Base-by-base conservation (phyloP, 2,797 vertebrate species). In the Girardinus metallicus region DNA sequence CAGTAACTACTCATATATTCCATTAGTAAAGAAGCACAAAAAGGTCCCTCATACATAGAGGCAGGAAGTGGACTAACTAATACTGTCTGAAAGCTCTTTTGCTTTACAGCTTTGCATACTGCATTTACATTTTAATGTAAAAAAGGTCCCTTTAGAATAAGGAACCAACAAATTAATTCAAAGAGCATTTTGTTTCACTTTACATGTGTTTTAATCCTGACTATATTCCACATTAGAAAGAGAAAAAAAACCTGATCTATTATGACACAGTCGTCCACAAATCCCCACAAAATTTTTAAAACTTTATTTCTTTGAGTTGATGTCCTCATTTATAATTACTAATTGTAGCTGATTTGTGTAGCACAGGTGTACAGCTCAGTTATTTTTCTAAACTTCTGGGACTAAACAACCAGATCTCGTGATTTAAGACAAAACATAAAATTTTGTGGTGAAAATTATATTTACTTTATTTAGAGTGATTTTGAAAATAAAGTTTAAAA, bases 211-310 rank as follows among this genome's bases (percentile, higher is more conserved):
- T 89, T 55, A 77, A 86, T 80, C 55, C 73, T 82, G 39, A 62
- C 66, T 66, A 76, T 73, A 39, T 2, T 31, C n/a, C 34, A n/a
- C 34, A 29, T 81, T 43, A 80, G n/a, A 71, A 77, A 77, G 55
- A 16, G 72, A 49, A 81, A 60, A 26, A 81, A 82, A 81, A 64
- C 13, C 39, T 16, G 74, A 5, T 76, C 43, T 78, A 55, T 72
- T 84, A 13, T 15, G 46, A 47, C 26, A 77, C 77, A 79, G 41
- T 79, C 81, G 84, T 87, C 83, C 81, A 83, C 70, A 85, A 83
- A 87, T 78, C 73, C 53, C 62, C 81, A 71, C 74, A 55, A 23
- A 76, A 85, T 70, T n/a, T 41, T 41, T 53, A 12, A 29, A 51
- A 74, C 75, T 79, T 74, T 31, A 70, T 81, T 81, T 74, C 62